These are phyloP conservation scores for Varanus komodoensis DNA, from an alignment of 2,113 vertebrate species.

Conservation along the genomic window DNA sequence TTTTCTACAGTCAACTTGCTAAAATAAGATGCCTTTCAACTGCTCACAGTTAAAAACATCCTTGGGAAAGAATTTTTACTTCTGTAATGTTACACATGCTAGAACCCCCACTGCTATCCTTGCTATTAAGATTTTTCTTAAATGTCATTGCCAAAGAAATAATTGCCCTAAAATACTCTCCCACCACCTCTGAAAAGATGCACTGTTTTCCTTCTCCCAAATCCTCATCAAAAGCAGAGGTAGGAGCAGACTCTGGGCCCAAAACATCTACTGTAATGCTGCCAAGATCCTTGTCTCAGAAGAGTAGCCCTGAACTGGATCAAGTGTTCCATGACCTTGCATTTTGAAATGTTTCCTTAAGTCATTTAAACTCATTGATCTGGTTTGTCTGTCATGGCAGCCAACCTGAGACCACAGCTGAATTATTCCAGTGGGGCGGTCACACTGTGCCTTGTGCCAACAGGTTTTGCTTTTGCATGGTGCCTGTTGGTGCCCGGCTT, in stretches of 20 bases:
- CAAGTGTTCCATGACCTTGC: not conserved
- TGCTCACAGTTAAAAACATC: not conserved
- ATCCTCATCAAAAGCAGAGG: not conserved
- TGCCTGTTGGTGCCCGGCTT: too few relatives aligned
- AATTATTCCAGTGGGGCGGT: too few relatives aligned
- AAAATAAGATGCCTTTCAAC: not conserved
- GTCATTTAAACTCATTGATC: not conserved
- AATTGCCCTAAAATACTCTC: not conserved
- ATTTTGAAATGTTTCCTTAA: not conserved
- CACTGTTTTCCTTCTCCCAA: too few relatives aligned
- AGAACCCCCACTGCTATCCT: not conserved
- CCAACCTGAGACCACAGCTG: too few relatives aligned
- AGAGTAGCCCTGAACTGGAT: not conserved
- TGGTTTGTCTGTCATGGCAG: too few relatives aligned
- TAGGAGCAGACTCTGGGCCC: not conserved
- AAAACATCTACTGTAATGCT: not conserved
- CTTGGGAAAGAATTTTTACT: not conserved
- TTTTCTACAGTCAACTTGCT: not conserved
- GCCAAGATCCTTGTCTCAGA: not conserved
- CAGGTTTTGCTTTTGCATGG: too few relatives aligned
- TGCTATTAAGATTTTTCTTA: not conserved
- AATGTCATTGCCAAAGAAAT: too few relatives aligned
- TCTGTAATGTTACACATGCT: not conserved
- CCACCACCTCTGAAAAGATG: not conserved
- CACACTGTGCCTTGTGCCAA: too few relatives aligned